Conservation (phyloP, 2,888 invertebrate genomes). For the Venustoraphidia nigricollis region DNA sequence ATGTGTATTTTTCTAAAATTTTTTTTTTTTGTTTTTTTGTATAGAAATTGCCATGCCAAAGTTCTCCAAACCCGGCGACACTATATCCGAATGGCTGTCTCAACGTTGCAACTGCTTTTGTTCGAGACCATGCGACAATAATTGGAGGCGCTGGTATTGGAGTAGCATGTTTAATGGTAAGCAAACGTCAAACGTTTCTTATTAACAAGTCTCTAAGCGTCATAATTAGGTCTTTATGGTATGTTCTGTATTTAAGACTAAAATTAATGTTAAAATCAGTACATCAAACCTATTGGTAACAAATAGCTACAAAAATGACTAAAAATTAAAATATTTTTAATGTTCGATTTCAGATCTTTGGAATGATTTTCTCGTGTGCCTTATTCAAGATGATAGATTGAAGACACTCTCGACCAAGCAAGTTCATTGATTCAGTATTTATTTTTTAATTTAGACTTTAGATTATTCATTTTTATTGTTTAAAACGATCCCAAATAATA, state of each 20-base stretch:
- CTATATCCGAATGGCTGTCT: constrained; percentile 64
- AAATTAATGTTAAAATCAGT: constrained; percentile 3
- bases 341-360: constrained; percentile 54
- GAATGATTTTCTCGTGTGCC: constrained; percentile 70
- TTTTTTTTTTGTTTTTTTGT: constrained; percentile 14
- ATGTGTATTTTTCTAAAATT: neutral
- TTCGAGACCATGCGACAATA: constrained; percentile 62
- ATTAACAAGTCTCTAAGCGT: neutral
- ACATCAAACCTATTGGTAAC: constrained; percentile 5
- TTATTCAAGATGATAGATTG: constrained; percentile 68
- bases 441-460: neutral
- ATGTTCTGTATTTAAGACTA: neutral
- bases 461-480: neutral
- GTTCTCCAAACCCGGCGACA: constrained; percentile 40
- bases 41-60: constrained; percentile 40
- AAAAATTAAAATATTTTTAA: constrained; percentile 10
- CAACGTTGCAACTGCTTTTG: constrained; percentile 48
- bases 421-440: neutral
- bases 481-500: neutral
- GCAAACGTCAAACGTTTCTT: constrained; percentile 8
- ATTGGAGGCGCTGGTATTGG: constrained; percentile 70
- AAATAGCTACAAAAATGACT: constrained; percentile 3
- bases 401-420: neutral
- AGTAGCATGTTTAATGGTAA: constrained; percentile 74
- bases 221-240: neutral